A percentile compares a stretch with the other conserved stretches of the same genome.
Evolutionary conservation across 2,888 invertebrate species (phyloP).

Genomic region (Trachelus troglodyta): DNA sequence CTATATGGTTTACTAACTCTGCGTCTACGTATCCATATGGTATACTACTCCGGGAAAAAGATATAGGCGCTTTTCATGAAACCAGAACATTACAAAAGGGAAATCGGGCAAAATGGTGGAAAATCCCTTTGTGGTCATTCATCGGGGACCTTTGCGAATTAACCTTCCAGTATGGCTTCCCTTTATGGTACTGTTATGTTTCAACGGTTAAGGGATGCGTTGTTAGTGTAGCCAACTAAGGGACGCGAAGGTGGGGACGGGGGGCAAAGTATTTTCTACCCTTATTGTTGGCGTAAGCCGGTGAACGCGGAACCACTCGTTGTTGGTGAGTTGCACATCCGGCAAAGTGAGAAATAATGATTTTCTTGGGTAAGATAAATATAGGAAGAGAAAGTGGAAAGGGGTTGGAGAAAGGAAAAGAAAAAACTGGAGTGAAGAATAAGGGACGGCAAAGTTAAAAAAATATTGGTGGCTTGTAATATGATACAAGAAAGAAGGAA

Average conservation of each 20-base stretch:
- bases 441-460: background rate
- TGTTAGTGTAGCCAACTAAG: background rate
- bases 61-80: background rate
- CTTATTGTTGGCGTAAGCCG: background rate
- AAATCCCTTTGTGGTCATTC: slow-evolving; percentile 40
- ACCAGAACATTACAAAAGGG: slow-evolving; percentile 25
- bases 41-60: too few species aligned
- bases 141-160: slow-evolving; percentile 26
- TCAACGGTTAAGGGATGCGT: slow-evolving; percentile 28
- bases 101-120: slow-evolving; percentile 34
- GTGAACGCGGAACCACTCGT: background rate
- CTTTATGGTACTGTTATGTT: slow-evolving; percentile 37
- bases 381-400: background rate
- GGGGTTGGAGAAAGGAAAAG: background rate
- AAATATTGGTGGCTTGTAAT: background rate
- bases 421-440: background rate
- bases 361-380: background rate
- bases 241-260: background rate
- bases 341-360: background rate
- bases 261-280: background rate
- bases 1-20: too few species aligned
- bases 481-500: background rate
- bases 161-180: slow-evolving; percentile 22
- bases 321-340: background rate
- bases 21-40: background rate